Evolutionary conservation across 2,797 vertebrate genomes (phyloP).

Genomic region (Pseudochirops cupreus): DNA sequence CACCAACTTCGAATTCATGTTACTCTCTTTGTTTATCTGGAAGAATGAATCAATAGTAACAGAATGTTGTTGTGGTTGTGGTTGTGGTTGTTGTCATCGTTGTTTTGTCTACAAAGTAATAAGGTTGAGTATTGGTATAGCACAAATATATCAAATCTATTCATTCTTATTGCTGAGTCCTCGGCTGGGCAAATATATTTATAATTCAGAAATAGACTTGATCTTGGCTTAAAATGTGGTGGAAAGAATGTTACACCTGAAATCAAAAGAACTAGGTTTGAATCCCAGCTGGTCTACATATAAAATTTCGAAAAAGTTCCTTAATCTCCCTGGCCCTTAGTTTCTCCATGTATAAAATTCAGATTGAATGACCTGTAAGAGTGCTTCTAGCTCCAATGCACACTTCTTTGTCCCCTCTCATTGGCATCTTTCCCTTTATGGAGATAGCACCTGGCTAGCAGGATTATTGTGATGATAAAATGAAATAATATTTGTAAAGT

Average conservation of each 20-base stretch:
- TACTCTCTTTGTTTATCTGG: conserved; percentile 5
- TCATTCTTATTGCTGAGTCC: not conserved
- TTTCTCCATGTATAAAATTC: not conserved
- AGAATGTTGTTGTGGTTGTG: not conserved
- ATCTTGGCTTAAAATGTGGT: not conserved
- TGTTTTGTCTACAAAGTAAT: conserved; percentile 19
- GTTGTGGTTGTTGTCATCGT: no score
- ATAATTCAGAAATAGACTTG: conserved; percentile 19
- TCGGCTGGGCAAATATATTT: conserved; percentile 29
- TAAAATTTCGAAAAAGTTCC: not conserved
- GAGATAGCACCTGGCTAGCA: not conserved
- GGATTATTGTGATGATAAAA: not conserved
- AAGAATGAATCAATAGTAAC: not conserved
- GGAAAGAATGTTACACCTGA: not conserved
- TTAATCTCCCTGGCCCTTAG: not conserved
- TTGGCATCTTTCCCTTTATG: not conserved
- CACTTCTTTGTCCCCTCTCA: not conserved
- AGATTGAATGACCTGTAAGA: not conserved
- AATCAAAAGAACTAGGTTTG: not conserved
- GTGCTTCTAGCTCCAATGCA: not conserved
- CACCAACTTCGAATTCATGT: not conserved
- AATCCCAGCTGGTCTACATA: not conserved
- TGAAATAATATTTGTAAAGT: not conserved
- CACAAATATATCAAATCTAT: not conserved
- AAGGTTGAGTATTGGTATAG: not conserved